phyloP scores from a whole-genome alignment of 2,797 vertebrate species.

The Heterohyrax brucei region DNA sequence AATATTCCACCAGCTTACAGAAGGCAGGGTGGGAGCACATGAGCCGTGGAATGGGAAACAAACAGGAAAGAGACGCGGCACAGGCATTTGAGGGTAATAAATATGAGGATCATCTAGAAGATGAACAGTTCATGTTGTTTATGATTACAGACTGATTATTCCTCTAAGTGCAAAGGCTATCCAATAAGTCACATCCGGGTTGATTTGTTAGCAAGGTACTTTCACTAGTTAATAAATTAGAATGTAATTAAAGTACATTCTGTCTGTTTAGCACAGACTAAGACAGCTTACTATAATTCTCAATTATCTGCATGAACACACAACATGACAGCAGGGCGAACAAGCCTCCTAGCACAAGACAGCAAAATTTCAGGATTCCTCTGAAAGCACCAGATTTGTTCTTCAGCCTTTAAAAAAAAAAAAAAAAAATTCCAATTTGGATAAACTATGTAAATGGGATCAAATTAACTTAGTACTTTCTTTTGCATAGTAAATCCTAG shows the following conservation, averaged over 20 bases:
- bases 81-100: slow-evolving; percentile 77
- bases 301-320: slow-evolving; percentile 84
- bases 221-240: slow-evolving; percentile 85
- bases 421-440: slow-evolving; percentile 27
- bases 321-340: slow-evolving; percentile 74
- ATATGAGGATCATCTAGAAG: slow-evolving; percentile 76
- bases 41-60: slow-evolving; percentile 69
- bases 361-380: slow-evolving; percentile 65
- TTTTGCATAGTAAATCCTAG: slow-evolving; percentile 55
- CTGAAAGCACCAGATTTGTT: slow-evolving; percentile 72
- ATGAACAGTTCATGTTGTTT: slow-evolving; percentile 78
- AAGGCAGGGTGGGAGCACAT: not conserved
- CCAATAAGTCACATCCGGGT: slow-evolving; percentile 81
- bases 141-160: slow-evolving; percentile 82
- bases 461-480: slow-evolving; percentile 64
- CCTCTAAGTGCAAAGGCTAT: slow-evolving; percentile 86
- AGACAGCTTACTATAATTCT: slow-evolving; percentile 84
- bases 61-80: slow-evolving; percentile 81
- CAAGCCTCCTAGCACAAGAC: slow-evolving; percentile 63
- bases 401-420: slow-evolving; percentile 63
- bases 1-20: slow-evolving; percentile 53
- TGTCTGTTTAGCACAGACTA: slow-evolving; percentile 80
- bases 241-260: slow-evolving; percentile 87
- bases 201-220: slow-evolving; percentile 85
- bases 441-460: slow-evolving; percentile 64